Base-by-base conservation (phyloP, 2,797 vertebrate species). In the Phylloscopus collybita region DNA sequence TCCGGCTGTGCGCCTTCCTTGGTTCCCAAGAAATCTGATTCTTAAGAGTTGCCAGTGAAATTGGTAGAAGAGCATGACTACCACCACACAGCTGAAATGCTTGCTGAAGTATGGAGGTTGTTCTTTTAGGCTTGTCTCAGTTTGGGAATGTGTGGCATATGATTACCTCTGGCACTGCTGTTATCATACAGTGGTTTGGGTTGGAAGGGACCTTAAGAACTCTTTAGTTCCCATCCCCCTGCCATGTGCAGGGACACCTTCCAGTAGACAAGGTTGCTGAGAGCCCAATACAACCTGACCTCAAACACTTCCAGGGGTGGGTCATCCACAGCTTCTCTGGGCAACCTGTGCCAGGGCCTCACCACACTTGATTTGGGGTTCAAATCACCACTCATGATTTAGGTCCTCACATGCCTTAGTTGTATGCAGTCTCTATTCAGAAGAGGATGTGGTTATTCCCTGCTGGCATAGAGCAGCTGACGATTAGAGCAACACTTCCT, bases 71-170 rank as follows among this genome's bases (percentile, higher is more conserved):
- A 61, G 7, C 8, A 7, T 9, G 57, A 51, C 11, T 72, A 45
- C 44, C 64, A 38, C 30, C 32, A 13, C 0, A 0, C 50, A 85
- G 50, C 45, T 89, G 69, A 60, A 56, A 36, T 5, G 3, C 32
- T 44, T 3, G 0, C 0, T 0, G 0, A 29, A 45, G 61, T 27
- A 56, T n/a, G 65, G 57, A 40, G 10, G 17, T 54, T 54, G 54
- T 45, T 73, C 60, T 76, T 85, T 57, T 17, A 80, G 72, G 47
- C 42, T 67, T 78, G n/a, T 57, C 54, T 79, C 2, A 0, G 5
- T 79, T 14, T 85, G 32, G 45, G 40, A 40, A 22, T 66, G 51
- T 27, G 19, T 22, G 22, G 20, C 51, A 8, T 38, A 19, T 4
- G 3, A 32, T 59, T 70, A 45, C 18, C 13, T 88, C 44, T 26